These are phyloP conservation scores for Tipula lateralis DNA, from an alignment of 2,888 invertebrate species.

Conservation along the genomic window DNA sequence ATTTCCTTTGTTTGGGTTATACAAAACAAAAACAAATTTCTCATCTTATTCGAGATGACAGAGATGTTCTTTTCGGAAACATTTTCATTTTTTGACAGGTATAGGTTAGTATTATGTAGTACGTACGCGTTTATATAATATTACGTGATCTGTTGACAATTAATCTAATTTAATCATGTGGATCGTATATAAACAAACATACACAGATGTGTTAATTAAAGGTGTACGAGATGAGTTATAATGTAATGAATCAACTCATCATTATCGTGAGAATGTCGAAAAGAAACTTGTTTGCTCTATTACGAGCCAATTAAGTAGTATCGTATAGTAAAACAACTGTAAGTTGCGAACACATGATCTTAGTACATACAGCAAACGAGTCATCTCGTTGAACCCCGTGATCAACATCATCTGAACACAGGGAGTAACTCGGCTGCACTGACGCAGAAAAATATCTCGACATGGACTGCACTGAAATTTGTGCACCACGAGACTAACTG, in stretches of 20 bases:
- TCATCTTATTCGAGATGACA: neutral
- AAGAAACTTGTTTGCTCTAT: too few relatives aligned
- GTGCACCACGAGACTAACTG: too few relatives aligned
- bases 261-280: neutral
- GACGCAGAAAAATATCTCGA: too few relatives aligned
- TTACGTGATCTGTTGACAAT: neutral
- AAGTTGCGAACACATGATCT: too few relatives aligned
- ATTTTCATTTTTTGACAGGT: neutral
- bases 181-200: too few relatives aligned
- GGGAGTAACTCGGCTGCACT: too few relatives aligned
- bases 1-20: neutral
- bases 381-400: too few relatives aligned
- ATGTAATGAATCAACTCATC: neutral
- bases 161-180: neutral
- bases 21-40: neutral
- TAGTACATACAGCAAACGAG: too few relatives aligned
- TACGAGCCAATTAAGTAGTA: too few relatives aligned
- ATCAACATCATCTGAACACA: too few relatives aligned
- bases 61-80: neutral
- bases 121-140: neutral
- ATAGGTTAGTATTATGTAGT: neutral
- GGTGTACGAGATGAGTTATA: neutral
- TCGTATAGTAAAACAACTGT: too few relatives aligned
- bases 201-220: neutral
- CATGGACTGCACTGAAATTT: too few relatives aligned